A percentile compares a stretch with the other conserved stretches of the same genome.
Conservation (phyloP, 2,888 invertebrate genomes). For the Lucinisca nassula region DNA sequence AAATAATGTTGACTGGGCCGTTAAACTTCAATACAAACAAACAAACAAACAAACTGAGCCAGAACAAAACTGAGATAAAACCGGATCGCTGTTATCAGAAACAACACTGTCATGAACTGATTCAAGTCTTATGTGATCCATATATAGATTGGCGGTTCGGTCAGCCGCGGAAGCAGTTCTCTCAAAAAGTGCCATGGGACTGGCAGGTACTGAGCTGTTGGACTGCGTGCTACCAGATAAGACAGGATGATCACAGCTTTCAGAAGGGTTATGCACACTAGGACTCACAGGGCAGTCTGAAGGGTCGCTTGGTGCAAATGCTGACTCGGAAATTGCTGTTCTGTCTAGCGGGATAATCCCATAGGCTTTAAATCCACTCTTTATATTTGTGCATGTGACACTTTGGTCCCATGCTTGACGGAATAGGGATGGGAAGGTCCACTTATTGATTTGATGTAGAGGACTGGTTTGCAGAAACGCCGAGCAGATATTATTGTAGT, state of each 20-base stretch:
- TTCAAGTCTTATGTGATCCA: background rate
- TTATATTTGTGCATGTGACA: constrained; percentile 48
- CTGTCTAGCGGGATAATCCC: constrained; percentile 49
- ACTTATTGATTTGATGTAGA: constrained; percentile 49
- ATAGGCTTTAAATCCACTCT: constrained; percentile 49
- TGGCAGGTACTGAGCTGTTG: too few relatives aligned
- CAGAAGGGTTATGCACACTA: too few relatives aligned
- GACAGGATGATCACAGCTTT: too few relatives aligned
- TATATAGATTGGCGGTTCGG: too few relatives aligned
- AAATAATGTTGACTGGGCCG: too few relatives aligned
- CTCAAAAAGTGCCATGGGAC: too few relatives aligned
- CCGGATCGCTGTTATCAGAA: background rate
- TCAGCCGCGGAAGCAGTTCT: too few relatives aligned
- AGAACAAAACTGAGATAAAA: background rate
- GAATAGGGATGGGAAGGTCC: constrained; percentile 47
- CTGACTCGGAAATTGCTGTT: constrained; percentile 17
- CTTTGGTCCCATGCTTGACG: constrained; percentile 42
- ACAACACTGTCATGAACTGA: background rate
- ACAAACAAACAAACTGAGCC: too few relatives aligned
- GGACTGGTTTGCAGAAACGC: constrained; percentile 44
- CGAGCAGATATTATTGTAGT: constrained; percentile 61
- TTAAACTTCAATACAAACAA: too few relatives aligned
- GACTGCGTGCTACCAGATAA: too few relatives aligned
- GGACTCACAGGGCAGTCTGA: constrained; percentile 25
- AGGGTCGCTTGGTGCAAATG: constrained; percentile 42